Percentiles rank a stretch among this genome's conserved stretches.
These are phyloP conservation scores for Archips xylosteana DNA, from an alignment of 2,888 invertebrate species.

Conservation along the genomic window DNA sequence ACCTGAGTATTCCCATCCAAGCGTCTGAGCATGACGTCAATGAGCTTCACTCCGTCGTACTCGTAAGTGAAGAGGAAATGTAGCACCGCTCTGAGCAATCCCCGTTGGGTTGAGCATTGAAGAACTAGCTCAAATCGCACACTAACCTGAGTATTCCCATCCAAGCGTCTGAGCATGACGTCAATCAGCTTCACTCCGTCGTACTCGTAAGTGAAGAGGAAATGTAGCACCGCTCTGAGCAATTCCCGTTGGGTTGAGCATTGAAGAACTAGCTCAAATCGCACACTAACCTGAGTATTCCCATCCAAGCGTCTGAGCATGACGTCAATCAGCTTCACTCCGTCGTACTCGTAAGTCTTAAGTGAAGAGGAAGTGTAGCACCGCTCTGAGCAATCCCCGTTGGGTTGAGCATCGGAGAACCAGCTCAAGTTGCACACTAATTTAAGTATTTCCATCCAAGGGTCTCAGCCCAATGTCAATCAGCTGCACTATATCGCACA, in stretches of 20 bases:
- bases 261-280: too few species aligned
- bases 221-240: constrained; percentile 92
- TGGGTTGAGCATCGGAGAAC: constrained; percentile 87
- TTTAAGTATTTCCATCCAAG: constrained; percentile 90
- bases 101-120: too few species aligned
- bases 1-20: too few species aligned
- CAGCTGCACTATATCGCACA: too few species aligned
- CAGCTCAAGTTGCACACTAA: constrained; percentile 63
- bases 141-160: constrained; percentile 90
- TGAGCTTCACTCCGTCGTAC: too few species aligned
- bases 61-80: too few species aligned
- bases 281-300: constrained; percentile 88
- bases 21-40: too few species aligned
- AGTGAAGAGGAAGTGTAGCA: constrained; percentile 93
- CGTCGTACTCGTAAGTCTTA: constrained; percentile 94
- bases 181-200: constrained; percentile 94
- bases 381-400: constrained; percentile 92
- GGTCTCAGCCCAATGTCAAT: too few species aligned
- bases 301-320: constrained; percentile 92
- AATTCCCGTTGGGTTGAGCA: constrained; percentile 92
- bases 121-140: too few species aligned
- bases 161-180: constrained; percentile 92
- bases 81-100: too few species aligned
- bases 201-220: constrained; percentile 93
- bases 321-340: constrained; percentile 92